Base-by-base conservation (phyloP, 1,140 invertebrate species). In the Polyergus mexicanus region DNA sequence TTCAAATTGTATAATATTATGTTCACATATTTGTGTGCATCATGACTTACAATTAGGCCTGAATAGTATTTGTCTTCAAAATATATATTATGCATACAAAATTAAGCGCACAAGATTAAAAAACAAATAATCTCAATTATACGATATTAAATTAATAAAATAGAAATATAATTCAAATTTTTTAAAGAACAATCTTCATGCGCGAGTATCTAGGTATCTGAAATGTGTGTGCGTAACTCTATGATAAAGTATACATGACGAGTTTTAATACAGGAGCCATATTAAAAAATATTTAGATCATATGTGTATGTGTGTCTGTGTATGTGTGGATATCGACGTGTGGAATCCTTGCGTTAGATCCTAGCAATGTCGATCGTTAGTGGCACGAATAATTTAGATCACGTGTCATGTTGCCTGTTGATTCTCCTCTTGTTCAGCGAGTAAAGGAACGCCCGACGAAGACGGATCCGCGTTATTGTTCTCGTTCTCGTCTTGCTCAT, bases 401-500 rank as follows among this genome's bases (percentile, higher is more conserved):
- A 51, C n/a, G 56, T 72, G 91, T 92, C 92, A 93, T 93, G 91
- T 93, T 74, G 92, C 44, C 41, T 90, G 90, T 71, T 84, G 84
- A 63, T 92, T 89, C 58, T 91, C 91, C 8, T 92, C 90, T 28
- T 92, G 91, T 68, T 92, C 92, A 28, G 83, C 44, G 11, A 91
- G 74, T 16, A 86, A 72, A 1, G 85, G 60, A 22, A 87, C 66
- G 16, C 63, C 28, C 28, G 81, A 58, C 7, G 56, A 22, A 5
- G 58, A 25, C 10, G 85, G 86, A 60, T 89, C 89, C 3, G 60
- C 58, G 22, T 78, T 86, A 44, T 84, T 86, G 65, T 51, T 76
- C 35, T 93, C 94, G 1, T 85, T 94, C 75, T 95, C 94, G n/a
- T 95, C 94, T 62, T 95, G 94, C 76, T 95, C 94, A 13, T 93